These are phyloP conservation scores for Rhineura floridana DNA, from an alignment of 2,113 vertebrate species.

Conservation along the genomic window DNA sequence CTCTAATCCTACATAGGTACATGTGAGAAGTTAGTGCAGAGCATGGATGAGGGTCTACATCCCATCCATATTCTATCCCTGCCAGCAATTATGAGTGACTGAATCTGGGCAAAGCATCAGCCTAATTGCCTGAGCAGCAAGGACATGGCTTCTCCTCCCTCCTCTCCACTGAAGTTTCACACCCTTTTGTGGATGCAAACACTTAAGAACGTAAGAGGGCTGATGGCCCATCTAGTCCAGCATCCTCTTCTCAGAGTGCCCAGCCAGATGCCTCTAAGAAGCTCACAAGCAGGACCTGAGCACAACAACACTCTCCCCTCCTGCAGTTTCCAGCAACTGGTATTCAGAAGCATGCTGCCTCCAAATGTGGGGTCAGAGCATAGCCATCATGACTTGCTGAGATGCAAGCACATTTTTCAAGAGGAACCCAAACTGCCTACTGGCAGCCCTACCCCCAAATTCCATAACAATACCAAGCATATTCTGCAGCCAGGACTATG, in stretches of 20 bases:
- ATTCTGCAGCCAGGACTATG: neutral
- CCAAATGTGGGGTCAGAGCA: no score
- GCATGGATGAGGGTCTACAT: no score
- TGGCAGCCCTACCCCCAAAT: neutral
- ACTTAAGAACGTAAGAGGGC: neutral
- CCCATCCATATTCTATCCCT: neutral
- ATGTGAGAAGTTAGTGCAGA: neutral
- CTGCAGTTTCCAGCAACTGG: no score
- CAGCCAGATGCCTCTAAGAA: no score
- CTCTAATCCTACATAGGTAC: neutral
- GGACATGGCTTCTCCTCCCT: no score
- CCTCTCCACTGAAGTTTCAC: neutral
- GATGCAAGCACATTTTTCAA: neutral
- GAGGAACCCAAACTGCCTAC: neutral
- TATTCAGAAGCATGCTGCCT: no score
- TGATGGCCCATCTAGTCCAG: no score
- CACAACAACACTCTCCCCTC: no score
- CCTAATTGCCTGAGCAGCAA: neutral
- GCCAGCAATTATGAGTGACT: neutral
- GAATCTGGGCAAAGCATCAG: neutral
- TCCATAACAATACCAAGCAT: neutral
- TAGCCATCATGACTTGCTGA: no score
- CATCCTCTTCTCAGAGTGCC: no score
- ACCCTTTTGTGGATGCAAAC: neutral
- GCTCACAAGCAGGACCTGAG: no score